Evolutionary conservation across 2,888 invertebrate species (phyloP), one percentile per base, ranked within the genome.

Genomic region (Trichacis sp.): DNA sequence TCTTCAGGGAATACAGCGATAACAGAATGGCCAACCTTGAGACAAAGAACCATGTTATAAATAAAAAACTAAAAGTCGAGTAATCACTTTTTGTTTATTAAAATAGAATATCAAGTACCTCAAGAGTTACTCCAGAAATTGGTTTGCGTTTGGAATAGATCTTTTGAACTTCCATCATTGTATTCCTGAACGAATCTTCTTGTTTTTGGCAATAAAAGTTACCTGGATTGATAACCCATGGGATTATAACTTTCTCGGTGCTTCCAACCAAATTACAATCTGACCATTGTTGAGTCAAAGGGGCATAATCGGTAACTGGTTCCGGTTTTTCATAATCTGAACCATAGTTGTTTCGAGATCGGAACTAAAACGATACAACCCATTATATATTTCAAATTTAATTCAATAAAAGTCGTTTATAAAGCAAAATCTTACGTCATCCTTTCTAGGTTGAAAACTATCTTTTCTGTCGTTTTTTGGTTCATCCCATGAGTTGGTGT

Each of bases 201-300:
- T 69, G 72, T 2, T 72, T 63, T 73, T 90, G 90, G 0, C 89
- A 88, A 82, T 89, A 92, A 82, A 94, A 93, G 71, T 89, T 88
- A 64, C 89, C 88, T 0, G 93, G 93, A 64, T 91, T 90, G 54
- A 90, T 88, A 77, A 93, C 92, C 93, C 93, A 93, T 1, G 91
- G 89, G 36, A 93, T 87, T 1, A 87, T 86, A 0, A 92, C 86
- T 57, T 89, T 87, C 52, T 89, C 88, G 51, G 86, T 87, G 0
- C 85, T 83, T 12, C 88, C 89, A 0, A 86, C 86, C 1, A 90
- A 81, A 0, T 83, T 74, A 0, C 85, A 85, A 2, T 86, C 85
- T 0, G 70, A 54, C 84, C 88, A 90, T 0, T 85, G 82, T 0
- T 86, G 85, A 8, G 87, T 86, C 0, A 87, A 63, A 0, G 88